Evolutionary conservation across 2,113 vertebrate genomes (phyloP).

Genomic region (Limanda limanda): DNA sequence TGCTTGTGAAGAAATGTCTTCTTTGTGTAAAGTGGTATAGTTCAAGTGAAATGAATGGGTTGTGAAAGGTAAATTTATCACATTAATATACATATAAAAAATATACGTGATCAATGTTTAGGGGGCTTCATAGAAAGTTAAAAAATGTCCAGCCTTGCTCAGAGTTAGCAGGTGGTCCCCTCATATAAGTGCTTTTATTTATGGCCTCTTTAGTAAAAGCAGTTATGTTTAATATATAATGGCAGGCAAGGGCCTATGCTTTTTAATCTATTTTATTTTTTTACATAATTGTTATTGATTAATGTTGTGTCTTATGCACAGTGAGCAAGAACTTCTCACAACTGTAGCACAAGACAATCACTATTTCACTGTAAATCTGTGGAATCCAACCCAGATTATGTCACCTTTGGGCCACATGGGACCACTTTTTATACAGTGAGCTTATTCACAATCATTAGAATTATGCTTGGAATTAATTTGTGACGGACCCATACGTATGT

Average conservation of each 20-base stretch:
- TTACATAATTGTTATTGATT: background rate
- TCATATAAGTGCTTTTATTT: constrained; percentile 20
- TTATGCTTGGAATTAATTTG: too few species aligned
- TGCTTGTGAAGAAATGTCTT: too few species aligned
- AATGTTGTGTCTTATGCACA: constrained; percentile 6
- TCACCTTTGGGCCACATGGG: too few species aligned
- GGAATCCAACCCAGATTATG: background rate
- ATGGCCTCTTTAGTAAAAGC: background rate
- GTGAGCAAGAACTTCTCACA: background rate
- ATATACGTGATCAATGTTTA: background rate
- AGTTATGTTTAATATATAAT: background rate
- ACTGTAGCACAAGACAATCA: constrained; percentile 16
- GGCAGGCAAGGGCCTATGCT: background rate
- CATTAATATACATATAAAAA: background rate
- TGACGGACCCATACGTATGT: too few species aligned
- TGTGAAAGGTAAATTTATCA: background rate
- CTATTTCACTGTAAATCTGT: background rate
- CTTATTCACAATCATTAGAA: too few species aligned
- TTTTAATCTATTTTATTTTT: background rate
- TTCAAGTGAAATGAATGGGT: background rate
- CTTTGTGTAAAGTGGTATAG: too few species aligned
- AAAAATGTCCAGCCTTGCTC: background rate
- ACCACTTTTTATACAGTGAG: too few species aligned
- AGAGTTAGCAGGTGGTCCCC: background rate
- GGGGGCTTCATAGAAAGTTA: background rate